Conservation (phyloP, 2,797 vertebrate genomes). For the Sparus aurata region DNA sequence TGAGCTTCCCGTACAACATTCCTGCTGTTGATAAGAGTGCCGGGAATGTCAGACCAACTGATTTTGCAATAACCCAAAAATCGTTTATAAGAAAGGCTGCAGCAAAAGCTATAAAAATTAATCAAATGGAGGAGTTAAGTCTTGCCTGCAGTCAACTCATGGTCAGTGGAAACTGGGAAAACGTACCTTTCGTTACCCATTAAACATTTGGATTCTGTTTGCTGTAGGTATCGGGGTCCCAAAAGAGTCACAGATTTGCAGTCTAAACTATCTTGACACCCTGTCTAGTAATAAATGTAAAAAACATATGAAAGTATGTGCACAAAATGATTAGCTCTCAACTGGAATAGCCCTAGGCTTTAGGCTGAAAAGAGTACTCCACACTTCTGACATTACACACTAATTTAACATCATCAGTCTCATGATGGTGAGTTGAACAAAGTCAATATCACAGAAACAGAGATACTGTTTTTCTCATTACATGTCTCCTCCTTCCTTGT, state of each 20-base stretch:
- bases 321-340: too few species aligned
- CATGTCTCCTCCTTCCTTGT: background rate
- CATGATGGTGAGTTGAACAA: too few species aligned
- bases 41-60: constrained; percentile 29
- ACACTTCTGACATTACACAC: too few species aligned
- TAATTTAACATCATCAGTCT: too few species aligned
- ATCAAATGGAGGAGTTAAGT: background rate
- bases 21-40: constrained; percentile 32
- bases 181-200: background rate
- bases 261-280: background rate
- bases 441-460: background rate
- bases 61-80: constrained; percentile 40
- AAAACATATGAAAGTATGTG: too few species aligned
- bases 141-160: background rate
- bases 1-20: constrained; percentile 30
- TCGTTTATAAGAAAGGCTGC: background rate
- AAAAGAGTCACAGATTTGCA: background rate
- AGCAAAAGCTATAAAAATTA: background rate
- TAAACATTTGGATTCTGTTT: background rate
- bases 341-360: too few species aligned
- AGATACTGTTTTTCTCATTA: background rate
- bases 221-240: background rate
- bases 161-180: background rate
- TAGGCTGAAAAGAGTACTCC: too few species aligned
- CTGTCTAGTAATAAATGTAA: background rate